A percentile compares a stretch with the other conserved stretches of the same genome.
Evolutionary conservation across 2,888 invertebrate species (phyloP).

Genomic region (Linnaemya vulpina): DNA sequence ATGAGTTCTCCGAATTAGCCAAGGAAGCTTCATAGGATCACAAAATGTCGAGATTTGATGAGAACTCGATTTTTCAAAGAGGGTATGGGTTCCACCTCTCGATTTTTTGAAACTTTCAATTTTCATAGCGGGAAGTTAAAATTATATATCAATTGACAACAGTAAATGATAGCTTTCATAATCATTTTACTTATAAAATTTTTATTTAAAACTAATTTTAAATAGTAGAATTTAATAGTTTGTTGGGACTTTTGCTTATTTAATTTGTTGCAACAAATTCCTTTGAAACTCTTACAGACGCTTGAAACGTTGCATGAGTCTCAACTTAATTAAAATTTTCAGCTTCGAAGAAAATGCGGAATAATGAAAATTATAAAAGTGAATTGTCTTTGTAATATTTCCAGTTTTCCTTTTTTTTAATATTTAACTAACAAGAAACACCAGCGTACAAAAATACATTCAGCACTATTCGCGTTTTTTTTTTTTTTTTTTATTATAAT

Average conservation of each 20-base stretch:
- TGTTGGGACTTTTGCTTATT: conserved; percentile 31
- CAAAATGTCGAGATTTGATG: no score
- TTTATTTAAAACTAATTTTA: not conserved
- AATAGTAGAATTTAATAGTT: not conserved
- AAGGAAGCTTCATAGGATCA: no score
- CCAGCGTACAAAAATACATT: not conserved
- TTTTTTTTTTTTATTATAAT: no score
- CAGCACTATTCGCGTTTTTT: conserved; percentile 1
- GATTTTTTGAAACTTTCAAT: no score
- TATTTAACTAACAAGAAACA: conserved; percentile 36
- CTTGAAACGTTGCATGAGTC: conserved; percentile 32
- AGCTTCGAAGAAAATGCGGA: conserved; percentile 1
- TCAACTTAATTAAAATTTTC: conserved; percentile 21
- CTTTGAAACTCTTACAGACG: conserved; percentile 14
- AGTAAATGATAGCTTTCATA: not conserved
- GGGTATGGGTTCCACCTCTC: no score
- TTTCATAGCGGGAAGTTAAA: no score
- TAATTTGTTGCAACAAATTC: conserved; percentile 34
- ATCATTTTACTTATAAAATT: not conserved
- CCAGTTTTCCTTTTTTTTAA: conserved; percentile 23
- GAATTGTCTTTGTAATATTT: conserved; percentile 24
- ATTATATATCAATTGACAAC: not conserved
- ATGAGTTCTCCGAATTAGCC: no score
- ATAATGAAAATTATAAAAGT: not conserved
- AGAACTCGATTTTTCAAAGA: no score